A percentile compares a stretch with the other conserved stretches of the same genome.
These are phyloP conservation scores for Drosophila pseudotalamancana DNA, from an alignment of 2,888 invertebrate species.

Conservation along the genomic window DNA sequence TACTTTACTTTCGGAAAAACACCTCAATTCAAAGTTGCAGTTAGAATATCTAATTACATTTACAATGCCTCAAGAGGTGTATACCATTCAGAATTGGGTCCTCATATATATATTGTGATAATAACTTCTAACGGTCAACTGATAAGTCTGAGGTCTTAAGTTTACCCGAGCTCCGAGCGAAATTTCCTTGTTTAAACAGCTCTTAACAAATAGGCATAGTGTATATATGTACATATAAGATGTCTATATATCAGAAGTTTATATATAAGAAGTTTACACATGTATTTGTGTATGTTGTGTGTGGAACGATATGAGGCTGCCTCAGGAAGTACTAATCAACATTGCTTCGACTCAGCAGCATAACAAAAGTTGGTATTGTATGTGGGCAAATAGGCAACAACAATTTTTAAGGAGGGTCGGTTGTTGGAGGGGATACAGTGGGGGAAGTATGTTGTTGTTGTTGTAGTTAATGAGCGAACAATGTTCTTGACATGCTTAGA, in stretches of 20 bases:
- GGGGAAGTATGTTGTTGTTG: constrained; percentile 26
- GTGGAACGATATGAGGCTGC: constrained; percentile 65
- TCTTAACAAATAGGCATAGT: constrained; percentile 46
- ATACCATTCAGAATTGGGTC: constrained; percentile 6
- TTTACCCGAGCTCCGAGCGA: constrained; percentile 25
- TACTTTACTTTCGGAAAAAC: too few relatives aligned
- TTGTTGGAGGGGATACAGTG: neutral
- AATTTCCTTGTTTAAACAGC: constrained; percentile 54
- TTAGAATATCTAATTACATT: constrained; percentile 21
- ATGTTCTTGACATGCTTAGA: constrained; percentile 76
- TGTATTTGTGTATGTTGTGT: constrained; percentile 17
- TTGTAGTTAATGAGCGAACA: constrained; percentile 69
- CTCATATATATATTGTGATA: constrained; percentile 8
- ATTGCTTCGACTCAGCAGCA: constrained; percentile 45
- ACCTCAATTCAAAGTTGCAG: constrained; percentile 35
- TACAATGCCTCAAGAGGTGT: constrained; percentile 3
- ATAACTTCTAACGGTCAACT: constrained; percentile 53
- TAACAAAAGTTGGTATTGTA: constrained; percentile 69
- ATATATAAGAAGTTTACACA: constrained; percentile 4
- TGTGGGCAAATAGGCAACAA: constrained; percentile 43
- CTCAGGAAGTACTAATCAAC: constrained; percentile 79
- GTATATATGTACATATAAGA: neutral
- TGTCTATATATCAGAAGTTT: constrained; percentile 2
- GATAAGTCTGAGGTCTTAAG: constrained; percentile 44
- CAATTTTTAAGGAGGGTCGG: constrained; percentile 9